Conservation (phyloP, 2,888 invertebrate species). For the Sphaerophoria rueppellii region DNA sequence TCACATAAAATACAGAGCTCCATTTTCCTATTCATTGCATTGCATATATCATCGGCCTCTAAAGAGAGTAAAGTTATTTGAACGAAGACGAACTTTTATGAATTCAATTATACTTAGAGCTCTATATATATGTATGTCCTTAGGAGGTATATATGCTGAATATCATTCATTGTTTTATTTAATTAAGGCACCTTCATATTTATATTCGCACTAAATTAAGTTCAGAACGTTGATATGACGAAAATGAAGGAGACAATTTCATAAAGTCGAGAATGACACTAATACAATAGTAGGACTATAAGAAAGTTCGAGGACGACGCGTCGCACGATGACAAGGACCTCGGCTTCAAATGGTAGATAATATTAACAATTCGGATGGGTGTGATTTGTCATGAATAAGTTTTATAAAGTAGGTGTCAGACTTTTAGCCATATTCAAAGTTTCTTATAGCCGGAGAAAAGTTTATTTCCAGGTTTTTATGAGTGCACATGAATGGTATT, state of each 20-base stretch:
- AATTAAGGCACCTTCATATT: conserved; percentile 53
- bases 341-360: background rate
- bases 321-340: background rate
- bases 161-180: conserved; percentile 61
- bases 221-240: background rate
- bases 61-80: background rate
- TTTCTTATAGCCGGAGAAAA: conserved; percentile 35
- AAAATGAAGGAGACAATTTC: conserved; percentile 7
- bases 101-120: conserved; percentile 51
- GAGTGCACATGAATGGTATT: conserved; percentile 44
- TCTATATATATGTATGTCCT: background rate
- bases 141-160: conserved; percentile 33
- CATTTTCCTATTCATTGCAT: conserved; percentile 40
- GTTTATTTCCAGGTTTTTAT: conserved; percentile 39
- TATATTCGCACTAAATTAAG: conserved; percentile 19
- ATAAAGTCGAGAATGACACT: conserved; percentile 5
- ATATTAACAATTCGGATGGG: conserved; percentile 14
- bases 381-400: conserved; percentile 50
- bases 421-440: conserved; percentile 39
- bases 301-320: background rate
- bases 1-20: conserved; percentile 25
- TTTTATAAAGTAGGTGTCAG: conserved; percentile 45
- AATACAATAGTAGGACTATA: too few relatives aligned
- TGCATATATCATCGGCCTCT: conserved; percentile 20
- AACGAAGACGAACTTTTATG: conserved; percentile 28